These are phyloP conservation scores for Drosophila affinis DNA, from an alignment of 2,888 invertebrate species.

Conservation along the genomic window DNA sequence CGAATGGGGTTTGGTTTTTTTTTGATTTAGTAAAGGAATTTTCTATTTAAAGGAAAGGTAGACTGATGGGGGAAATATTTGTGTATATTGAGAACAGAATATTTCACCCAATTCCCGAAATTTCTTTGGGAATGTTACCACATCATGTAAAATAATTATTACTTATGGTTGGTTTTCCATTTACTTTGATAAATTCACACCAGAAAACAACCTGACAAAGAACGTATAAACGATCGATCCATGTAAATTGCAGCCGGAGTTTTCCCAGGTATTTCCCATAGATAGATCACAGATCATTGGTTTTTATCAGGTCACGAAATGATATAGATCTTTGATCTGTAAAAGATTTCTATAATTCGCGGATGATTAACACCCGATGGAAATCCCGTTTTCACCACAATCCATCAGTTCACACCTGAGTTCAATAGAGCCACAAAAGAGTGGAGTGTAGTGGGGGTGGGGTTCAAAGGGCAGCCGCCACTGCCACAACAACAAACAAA, in stretches of 20 bases:
- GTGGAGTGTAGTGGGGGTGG: background rate
- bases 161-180: background rate
- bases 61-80: background rate
- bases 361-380: slow-evolving; percentile 63
- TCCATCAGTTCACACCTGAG: slow-evolving; percentile 65
- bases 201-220: slow-evolving; percentile 21
- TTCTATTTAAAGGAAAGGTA: background rate
- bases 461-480: slow-evolving; percentile 60
- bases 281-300: slow-evolving; percentile 53
- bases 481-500: slow-evolving; percentile 49
- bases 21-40: background rate
- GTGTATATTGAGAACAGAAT: background rate
- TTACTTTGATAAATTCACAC: slow-evolving; percentile 32
- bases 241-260: background rate
- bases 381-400: slow-evolving; percentile 18
- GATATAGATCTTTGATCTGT: slow-evolving; percentile 62
- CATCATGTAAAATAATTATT: slow-evolving; percentile 2
- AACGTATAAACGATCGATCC: slow-evolving; percentile 17
- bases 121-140: background rate
- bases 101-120: background rate
- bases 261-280: background rate
- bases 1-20: background rate
- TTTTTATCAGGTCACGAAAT: slow-evolving; percentile 57
- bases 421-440: slow-evolving; percentile 49
- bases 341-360: slow-evolving; percentile 39